These are phyloP conservation scores for Phrynosoma blainvillii DNA, from an alignment of 2,113 vertebrate species.

Conservation along the genomic window DNA sequence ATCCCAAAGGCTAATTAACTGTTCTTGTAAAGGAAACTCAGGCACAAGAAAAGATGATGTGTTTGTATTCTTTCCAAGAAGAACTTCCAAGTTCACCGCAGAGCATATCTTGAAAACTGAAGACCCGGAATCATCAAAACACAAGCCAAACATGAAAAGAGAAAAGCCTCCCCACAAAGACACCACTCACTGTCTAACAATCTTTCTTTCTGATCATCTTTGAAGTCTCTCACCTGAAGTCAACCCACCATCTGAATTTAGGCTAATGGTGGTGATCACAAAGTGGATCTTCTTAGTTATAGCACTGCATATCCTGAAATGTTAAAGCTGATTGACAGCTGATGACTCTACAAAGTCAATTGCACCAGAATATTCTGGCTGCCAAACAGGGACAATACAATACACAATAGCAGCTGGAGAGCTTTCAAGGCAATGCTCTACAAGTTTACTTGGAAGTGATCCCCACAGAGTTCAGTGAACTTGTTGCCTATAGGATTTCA, in stretches of 20 bases:
- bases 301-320: background rate
- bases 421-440: background rate
- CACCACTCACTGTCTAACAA: background rate
- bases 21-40: background rate
- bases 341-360: background rate
- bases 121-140: background rate
- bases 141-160: rapidly evolving
- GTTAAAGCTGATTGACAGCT: background rate
- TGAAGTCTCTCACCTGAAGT: background rate
- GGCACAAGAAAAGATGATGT: background rate
- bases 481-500: background rate
- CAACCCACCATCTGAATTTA: background rate
- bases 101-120: background rate
- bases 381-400: background rate
- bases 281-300: background rate
- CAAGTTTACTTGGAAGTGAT: background rate
- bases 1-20: background rate
- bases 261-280: background rate
- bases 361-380: background rate
- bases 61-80: background rate
- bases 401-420: background rate
- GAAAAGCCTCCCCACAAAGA: rapidly evolving
- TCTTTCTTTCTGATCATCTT: background rate
- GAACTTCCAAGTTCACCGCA: background rate
- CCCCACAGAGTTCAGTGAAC: background rate